Conservation (phyloP, 2,888 invertebrate genomes). For the Ligdia adustata region DNA sequence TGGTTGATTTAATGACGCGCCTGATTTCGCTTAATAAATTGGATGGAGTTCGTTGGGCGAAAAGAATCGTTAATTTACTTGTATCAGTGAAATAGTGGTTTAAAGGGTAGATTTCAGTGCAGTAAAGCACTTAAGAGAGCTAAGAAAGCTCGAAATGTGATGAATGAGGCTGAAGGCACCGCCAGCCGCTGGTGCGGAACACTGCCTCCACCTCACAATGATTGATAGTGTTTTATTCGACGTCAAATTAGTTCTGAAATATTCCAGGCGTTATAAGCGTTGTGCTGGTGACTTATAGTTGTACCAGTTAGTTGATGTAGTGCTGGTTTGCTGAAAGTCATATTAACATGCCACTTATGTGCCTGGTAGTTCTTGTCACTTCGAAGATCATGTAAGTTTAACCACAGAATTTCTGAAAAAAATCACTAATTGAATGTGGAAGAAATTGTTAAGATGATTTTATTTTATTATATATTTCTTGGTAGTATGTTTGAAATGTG, state of each 20-base stretch:
- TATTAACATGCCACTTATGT: too few relatives aligned
- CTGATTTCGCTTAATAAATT: constrained; percentile 6
- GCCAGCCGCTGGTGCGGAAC: constrained; percentile 59
- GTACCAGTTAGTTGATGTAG: constrained; percentile 5
- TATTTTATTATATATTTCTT: too few relatives aligned
- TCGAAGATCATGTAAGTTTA: too few relatives aligned
- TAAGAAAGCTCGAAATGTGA: constrained; percentile 71
- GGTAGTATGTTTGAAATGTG: too few relatives aligned
- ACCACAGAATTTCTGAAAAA: too few relatives aligned
- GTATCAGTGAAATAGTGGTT: constrained; percentile 27
- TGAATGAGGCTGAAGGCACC: constrained; percentile 62
- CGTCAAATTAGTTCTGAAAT: constrained; percentile 57
- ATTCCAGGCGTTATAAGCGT: constrained; percentile 37
- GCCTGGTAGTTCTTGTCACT: too few relatives aligned
- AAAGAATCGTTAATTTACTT: constrained; percentile 6
- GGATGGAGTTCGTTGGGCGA: neutral
- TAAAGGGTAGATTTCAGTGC: constrained; percentile 24
- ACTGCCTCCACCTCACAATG: constrained; percentile 58
- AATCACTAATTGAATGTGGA: too few relatives aligned
- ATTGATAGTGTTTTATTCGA: constrained; percentile 71
- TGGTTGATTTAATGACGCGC: constrained; percentile 5
- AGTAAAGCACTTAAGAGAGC: constrained; percentile 67
- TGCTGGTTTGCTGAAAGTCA: neutral
- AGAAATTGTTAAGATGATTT: too few relatives aligned
- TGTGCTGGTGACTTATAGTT: constrained; percentile 15